These are phyloP conservation scores for Apodemus agrarius DNA, from an alignment of 2,797 vertebrate species.

Conservation along the genomic window DNA sequence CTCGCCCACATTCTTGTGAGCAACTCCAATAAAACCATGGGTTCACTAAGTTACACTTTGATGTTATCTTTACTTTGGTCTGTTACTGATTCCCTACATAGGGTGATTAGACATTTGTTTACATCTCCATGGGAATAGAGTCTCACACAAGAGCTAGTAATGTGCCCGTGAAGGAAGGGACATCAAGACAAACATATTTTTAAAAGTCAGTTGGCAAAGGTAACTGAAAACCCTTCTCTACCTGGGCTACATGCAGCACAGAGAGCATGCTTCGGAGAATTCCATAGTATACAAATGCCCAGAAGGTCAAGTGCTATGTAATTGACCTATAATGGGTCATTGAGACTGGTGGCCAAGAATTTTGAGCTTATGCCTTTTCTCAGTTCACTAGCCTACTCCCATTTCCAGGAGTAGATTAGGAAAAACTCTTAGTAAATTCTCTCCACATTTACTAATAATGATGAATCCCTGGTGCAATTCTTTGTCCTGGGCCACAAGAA, in stretches of 20 bases:
- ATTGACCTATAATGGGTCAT: not conserved
- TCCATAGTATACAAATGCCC: not conserved
- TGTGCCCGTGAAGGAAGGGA: not conserved
- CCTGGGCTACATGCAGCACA: not conserved
- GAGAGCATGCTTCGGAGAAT: not conserved
- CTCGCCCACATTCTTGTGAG: not conserved
- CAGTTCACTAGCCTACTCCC: not conserved
- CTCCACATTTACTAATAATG: not conserved
- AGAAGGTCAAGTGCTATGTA: not conserved
- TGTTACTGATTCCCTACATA: not conserved
- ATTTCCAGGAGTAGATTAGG: not conserved
- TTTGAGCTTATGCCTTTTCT: not conserved
- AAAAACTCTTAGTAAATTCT: not conserved
- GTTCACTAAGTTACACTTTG: not conserved
- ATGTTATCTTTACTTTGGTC: not conserved
- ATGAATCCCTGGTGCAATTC: not conserved
- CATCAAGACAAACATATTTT: not conserved
- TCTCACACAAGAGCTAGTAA: not conserved
- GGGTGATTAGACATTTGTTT: not conserved
- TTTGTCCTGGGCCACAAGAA: not conserved
- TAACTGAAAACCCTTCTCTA: not conserved
- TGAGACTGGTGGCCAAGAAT: not conserved
- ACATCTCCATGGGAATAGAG: not conserved
- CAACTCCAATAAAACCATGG: not conserved
- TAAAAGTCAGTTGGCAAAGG: not conserved